phyloP scores from a whole-genome alignment of 2,797 vertebrate genomes.

The Poliocrania exsul region DNA sequence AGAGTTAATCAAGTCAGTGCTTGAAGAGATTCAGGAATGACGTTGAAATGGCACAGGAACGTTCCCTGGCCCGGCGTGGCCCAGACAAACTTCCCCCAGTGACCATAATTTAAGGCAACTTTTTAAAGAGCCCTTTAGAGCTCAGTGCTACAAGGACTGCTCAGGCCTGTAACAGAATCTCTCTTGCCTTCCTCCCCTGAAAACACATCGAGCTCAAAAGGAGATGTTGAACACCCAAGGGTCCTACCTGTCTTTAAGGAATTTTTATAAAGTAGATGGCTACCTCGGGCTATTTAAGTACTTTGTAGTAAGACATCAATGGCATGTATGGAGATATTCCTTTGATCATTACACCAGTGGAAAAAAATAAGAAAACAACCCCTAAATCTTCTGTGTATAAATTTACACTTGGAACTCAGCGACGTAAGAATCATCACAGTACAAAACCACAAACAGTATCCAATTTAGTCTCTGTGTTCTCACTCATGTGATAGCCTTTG shows the following conservation, averaged over 20 bases:
- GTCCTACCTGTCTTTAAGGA: constrained; percentile 60
- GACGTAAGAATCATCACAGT: background rate
- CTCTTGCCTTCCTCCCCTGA: background rate
- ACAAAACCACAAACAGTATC: constrained; percentile 32
- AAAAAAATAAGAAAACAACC: constrained; percentile 9
- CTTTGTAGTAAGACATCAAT: constrained; percentile 68
- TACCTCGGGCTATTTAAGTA: constrained; percentile 52
- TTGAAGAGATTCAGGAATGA: background rate
- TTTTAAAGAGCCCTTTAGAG: constrained; percentile 39
- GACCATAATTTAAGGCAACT: constrained; percentile 50
- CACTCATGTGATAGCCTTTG: background rate
- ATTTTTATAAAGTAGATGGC: constrained; percentile 51
- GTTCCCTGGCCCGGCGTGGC: background rate
- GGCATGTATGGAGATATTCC: constrained; percentile 51
- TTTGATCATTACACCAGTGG: constrained; percentile 60
- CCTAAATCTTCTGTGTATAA: constrained; percentile 38
- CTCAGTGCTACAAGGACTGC: background rate
- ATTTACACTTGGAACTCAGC: constrained; percentile 39
- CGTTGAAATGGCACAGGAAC: constrained; percentile 21
- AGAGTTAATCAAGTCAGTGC: constrained; percentile 47
- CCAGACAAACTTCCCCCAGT: constrained; percentile 35
- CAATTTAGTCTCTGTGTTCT: background rate
- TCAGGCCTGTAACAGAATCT: constrained; percentile 23
- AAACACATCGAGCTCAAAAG: background rate
- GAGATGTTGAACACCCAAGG: constrained; percentile 20